Conservation (phyloP, 2,888 invertebrate genomes). For the Elegia similella region DNA sequence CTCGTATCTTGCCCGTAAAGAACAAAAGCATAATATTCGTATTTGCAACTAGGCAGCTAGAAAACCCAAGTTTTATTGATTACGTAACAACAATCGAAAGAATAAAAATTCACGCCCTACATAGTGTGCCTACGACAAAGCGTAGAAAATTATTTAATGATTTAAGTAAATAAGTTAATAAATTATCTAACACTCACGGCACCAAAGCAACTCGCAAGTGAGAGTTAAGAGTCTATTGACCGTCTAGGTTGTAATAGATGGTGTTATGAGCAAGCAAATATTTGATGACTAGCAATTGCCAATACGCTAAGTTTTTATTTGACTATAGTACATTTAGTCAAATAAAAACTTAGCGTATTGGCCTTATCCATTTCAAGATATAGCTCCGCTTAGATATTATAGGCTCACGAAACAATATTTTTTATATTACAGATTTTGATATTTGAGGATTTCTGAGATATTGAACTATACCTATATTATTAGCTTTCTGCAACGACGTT, state of each 20-base stretch:
- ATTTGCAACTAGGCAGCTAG: too few species aligned
- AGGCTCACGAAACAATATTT: too few species aligned
- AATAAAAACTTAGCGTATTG: too few species aligned
- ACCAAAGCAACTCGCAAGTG: constrained; percentile 18
- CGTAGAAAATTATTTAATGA: constrained; percentile 7
- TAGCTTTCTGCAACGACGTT: too few species aligned
- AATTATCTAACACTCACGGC: constrained; percentile 11
- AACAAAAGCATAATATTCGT: too few species aligned
- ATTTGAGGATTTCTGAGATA: too few species aligned
- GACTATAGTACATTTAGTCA: too few species aligned
- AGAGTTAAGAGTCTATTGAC: constrained; percentile 24
- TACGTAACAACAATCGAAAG: neutral
- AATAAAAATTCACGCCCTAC: neutral
- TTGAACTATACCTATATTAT: too few species aligned
- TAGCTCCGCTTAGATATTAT: too few species aligned
- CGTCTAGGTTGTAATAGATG: neutral
- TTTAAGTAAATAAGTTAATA: constrained; percentile 9
- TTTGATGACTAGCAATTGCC: constrained; percentile 10
- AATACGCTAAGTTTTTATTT: neutral
- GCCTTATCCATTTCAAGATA: too few species aligned
- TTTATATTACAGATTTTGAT: too few species aligned
- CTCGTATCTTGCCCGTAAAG: too few species aligned
- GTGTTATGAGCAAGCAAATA: constrained; percentile 12
- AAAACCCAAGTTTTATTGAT: neutral
- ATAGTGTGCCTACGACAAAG: constrained; percentile 1